Percentiles rank a stretch among this genome's conserved stretches.
phyloP scores from a whole-genome alignment of 1,140 invertebrate species.

The Ostrea denselamellosa region DNA sequence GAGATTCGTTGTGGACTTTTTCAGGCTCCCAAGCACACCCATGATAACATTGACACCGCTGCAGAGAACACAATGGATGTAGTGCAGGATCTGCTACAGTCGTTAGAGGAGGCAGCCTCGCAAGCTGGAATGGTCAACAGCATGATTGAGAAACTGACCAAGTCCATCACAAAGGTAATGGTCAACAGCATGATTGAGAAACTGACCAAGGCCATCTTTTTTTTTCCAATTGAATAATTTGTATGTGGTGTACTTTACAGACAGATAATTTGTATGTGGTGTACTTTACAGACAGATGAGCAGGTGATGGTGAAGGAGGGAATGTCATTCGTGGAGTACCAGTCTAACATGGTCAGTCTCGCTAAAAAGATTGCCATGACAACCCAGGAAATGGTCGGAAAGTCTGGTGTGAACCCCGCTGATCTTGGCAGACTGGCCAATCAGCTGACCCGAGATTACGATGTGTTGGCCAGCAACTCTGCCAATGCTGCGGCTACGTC shows the following conservation, averaged over 20 bases:
- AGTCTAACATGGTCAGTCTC: constrained; percentile 96
- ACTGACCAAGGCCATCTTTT: constrained; percentile 78
- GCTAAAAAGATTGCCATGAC: constrained; percentile 96
- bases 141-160: constrained; percentile 93
- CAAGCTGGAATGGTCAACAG: constrained; percentile 87
- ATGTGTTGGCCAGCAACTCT: constrained; percentile 91
- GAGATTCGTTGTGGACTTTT: not conserved
- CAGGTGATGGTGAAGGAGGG: constrained; percentile 67
- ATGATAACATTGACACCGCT: constrained; percentile 91
- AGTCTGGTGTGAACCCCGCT: constrained; percentile 85
- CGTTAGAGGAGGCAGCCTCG: constrained; percentile 91
- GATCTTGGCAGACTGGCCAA: constrained; percentile 87
- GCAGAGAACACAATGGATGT: constrained; percentile 89
- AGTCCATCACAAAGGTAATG: constrained; percentile 92
- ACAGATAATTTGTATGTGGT: not conserved
- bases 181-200: constrained; percentile 91
- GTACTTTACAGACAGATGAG: constrained; percentile 78
- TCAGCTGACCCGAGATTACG: constrained; percentile 92
- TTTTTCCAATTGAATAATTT: no score
- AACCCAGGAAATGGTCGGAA: constrained; percentile 94
- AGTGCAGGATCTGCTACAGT: constrained; percentile 92
- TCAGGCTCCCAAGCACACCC: constrained; percentile 85
- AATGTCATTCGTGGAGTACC: constrained; percentile 93
- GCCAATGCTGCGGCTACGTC: constrained; percentile 92
- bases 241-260: no score